Percentiles rank a stretch among this genome's conserved stretches.
phyloP scores from a whole-genome alignment of 1,140 invertebrate genomes.

The Calephelis nemesis region DNA sequence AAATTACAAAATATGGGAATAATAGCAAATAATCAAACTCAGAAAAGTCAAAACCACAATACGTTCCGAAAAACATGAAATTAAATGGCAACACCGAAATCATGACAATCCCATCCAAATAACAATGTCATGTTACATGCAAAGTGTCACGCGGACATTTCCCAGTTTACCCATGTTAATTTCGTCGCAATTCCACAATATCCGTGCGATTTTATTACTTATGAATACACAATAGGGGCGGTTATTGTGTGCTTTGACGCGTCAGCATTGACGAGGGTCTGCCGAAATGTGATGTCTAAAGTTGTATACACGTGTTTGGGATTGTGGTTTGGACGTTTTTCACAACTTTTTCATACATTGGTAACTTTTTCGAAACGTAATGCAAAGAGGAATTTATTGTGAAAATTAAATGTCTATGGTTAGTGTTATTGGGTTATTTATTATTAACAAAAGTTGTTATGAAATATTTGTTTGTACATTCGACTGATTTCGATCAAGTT shows the following conservation, averaged over 20 bases:
- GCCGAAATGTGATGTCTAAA: conserved; percentile 12
- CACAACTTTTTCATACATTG: background rate
- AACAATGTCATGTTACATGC: conserved; percentile 27
- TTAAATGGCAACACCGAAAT: conserved; percentile 12
- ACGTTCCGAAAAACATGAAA: background rate
- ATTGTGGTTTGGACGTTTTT: background rate
- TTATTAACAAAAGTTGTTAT: too few relatives aligned
- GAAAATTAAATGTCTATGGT: too few relatives aligned
- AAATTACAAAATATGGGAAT: too few relatives aligned
- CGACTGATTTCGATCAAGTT: too few relatives aligned
- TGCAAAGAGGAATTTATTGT: too few relatives aligned
- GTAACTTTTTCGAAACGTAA: background rate
- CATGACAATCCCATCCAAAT: conserved; percentile 16
- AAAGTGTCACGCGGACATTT: conserved; percentile 25
- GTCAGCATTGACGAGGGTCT: conserved; percentile 22
- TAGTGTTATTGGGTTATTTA: too few relatives aligned
- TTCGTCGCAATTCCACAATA: background rate
- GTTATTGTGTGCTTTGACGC: background rate
- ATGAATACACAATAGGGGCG: conserved; percentile 1
- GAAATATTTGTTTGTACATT: too few relatives aligned
- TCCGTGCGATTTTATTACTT: background rate
- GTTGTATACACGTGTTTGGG: conserved; percentile 1
- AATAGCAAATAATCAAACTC: too few relatives aligned
- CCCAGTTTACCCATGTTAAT: conserved; percentile 6
- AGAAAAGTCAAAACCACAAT: background rate